Evolutionary conservation across 2,797 vertebrate species (phyloP).

Genomic region (Brachyrhaphis roseni): DNA sequence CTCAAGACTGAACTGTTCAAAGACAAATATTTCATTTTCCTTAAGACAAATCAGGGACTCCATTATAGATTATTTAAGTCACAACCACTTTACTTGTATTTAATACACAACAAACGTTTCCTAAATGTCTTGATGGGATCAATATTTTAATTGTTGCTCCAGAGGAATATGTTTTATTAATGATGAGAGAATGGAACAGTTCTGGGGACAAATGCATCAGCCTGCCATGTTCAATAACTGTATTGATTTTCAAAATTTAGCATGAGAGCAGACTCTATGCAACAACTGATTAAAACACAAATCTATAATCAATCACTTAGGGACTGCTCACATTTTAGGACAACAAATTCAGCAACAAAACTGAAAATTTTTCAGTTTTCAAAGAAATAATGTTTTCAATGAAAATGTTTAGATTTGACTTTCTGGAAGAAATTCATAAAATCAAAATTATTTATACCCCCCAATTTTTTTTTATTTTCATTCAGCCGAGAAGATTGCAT

Average conservation of each 20-base stretch:
- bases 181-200: neutral
- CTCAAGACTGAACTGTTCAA: neutral
- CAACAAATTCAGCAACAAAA: neutral
- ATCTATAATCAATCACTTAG: neutral
- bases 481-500: neutral
- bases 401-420: neutral
- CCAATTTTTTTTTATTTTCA: neutral
- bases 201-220: neutral
- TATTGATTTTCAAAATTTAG: neutral
- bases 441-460: neutral
- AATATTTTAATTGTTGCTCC: neutral
- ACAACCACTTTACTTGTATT: neutral
- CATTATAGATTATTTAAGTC: neutral
- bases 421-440: neutral
- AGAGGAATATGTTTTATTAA: neutral
- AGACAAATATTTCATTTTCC: neutral
- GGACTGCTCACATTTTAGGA: neutral
- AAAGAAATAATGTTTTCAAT: neutral
- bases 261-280: neutral
- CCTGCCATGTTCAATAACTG: neutral
- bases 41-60: neutral
- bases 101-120: neutral
- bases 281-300: too few species aligned
- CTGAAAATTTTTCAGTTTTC: neutral
- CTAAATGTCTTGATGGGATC: neutral